These are phyloP conservation scores for Mirza zaza DNA, from an alignment of 2,113 vertebrate genomes.

Conservation along the genomic window DNA sequence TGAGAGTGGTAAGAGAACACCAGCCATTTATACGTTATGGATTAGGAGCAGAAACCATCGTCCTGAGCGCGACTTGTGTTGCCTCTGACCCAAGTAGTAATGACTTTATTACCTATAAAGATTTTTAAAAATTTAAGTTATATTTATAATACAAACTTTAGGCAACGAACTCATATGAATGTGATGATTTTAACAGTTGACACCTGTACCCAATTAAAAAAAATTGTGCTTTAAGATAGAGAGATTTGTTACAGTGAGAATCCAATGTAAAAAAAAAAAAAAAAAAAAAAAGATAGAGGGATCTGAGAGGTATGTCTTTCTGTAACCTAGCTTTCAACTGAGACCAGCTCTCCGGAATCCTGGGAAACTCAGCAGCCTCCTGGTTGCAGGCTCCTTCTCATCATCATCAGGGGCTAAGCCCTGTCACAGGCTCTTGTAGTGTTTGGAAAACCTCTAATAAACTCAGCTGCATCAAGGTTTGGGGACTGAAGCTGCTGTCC, in stretches of 20 bases:
- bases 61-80: background rate
- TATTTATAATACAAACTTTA: background rate
- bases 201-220: background rate
- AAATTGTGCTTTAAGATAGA: background rate
- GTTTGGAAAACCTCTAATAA: background rate
- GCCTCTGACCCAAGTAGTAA: background rate
- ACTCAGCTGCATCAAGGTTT: background rate
- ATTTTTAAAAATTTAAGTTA: background rate
- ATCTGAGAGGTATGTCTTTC: background rate
- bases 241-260: background rate
- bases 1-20: background rate
- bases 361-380: background rate
- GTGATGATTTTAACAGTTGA: background rate
- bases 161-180: background rate
- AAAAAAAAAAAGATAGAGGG: background rate
- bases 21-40: background rate
- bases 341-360: background rate
- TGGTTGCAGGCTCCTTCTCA: background rate
- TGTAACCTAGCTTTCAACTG: background rate
- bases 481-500: background rate
- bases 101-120: background rate
- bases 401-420: background rate
- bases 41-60: background rate
- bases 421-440: background rate
- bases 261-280: no score